Conservation (phyloP, 2,113 vertebrate species). For the Salminus brasiliensis region DNA sequence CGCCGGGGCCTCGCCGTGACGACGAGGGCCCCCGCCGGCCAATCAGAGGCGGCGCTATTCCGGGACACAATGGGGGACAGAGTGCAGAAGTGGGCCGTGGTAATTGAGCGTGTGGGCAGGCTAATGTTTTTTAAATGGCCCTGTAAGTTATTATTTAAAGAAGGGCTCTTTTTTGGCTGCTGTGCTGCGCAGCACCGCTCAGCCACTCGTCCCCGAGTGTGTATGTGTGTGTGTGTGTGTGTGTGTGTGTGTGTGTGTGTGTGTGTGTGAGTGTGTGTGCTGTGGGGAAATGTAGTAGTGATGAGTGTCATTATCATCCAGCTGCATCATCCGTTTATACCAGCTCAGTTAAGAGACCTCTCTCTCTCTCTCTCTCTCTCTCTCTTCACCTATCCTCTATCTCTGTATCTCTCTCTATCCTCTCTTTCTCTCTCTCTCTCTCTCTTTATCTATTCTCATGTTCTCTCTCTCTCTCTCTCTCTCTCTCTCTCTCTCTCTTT, state of each 20-base stretch:
- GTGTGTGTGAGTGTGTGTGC: not conserved
- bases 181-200: constrained; percentile 55
- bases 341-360: constrained; percentile 25
- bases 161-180: constrained; percentile 60
- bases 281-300: constrained; percentile 33
- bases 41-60: constrained; percentile 67
- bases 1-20: constrained; percentile 47
- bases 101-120: constrained; percentile 78
- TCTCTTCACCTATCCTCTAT: not conserved
- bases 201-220: constrained; percentile 33
- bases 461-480: not conserved
- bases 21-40: constrained; percentile 54
- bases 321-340: constrained; percentile 32
- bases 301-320: constrained; percentile 56
- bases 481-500: too few relatives aligned
- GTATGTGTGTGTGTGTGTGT: constrained; percentile 52
- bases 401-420: not conserved
- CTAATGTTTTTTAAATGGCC: constrained; percentile 72
- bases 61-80: constrained; percentile 68
- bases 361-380: not conserved
- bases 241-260: constrained; percentile 4
- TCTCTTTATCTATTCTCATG: too few relatives aligned
- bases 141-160: constrained; percentile 80
- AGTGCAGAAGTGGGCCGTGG: constrained; percentile 72
- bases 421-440: not conserved